phyloP scores from a whole-genome alignment of 2,113 vertebrate genomes.

The Heterotis niloticus region DNA sequence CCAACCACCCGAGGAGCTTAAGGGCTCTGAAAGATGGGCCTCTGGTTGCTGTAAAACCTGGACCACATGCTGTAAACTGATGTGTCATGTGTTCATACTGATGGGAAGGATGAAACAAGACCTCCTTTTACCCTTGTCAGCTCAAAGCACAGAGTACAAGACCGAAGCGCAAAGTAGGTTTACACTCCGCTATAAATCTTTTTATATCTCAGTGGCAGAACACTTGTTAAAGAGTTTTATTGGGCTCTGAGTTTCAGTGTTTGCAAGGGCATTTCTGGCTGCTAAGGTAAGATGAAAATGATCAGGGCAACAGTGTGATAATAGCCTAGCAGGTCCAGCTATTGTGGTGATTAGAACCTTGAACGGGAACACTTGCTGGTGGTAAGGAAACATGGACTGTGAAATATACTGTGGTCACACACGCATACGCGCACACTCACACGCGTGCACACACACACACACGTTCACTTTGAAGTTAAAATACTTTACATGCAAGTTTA shows the following conservation, averaged over 20 bases:
- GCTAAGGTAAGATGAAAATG: background rate
- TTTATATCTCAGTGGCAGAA: background rate
- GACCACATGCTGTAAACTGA: background rate
- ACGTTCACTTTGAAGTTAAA: background rate
- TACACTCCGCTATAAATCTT: constrained; percentile 5
- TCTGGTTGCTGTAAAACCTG: background rate
- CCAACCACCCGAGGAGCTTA: background rate
- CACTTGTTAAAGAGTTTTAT: background rate
- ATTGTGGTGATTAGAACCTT: too few species aligned
- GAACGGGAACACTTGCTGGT: too few species aligned
- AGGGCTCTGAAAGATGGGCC: background rate
- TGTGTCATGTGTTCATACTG: background rate
- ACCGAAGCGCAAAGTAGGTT: background rate
- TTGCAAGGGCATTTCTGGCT: background rate
- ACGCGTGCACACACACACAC: background rate
- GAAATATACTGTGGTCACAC: too few species aligned
- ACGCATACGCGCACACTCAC: too few species aligned
- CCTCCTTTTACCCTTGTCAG: background rate
- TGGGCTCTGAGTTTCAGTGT: background rate
- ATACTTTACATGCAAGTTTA: background rate
- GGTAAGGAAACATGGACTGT: too few species aligned
- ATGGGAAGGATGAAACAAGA: background rate
- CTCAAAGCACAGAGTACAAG: background rate
- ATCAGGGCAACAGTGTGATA: background rate
- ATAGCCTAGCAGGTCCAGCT: too few species aligned